Conservation (phyloP, 2,113 vertebrate genomes). For the Caretta caretta region DNA sequence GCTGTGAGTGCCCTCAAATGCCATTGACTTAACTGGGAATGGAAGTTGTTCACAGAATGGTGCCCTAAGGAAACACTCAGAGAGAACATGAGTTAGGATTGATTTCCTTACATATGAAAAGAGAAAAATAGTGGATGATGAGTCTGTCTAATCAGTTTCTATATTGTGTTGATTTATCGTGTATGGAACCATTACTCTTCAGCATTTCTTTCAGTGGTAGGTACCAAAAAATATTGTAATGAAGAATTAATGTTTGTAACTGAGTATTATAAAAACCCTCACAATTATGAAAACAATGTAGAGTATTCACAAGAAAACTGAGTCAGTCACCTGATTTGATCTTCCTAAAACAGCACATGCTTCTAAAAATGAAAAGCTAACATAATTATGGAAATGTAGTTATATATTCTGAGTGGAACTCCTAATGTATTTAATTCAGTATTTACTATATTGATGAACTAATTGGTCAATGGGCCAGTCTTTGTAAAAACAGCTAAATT, state of each 20-base stretch:
- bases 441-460: constrained; percentile 12
- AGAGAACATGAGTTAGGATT: background rate
- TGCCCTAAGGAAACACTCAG: background rate
- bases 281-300: background rate
- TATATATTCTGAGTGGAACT: background rate
- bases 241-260: background rate
- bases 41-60: background rate
- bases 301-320: background rate
- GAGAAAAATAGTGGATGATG: background rate
- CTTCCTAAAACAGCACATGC: background rate
- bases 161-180: background rate
- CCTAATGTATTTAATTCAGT: background rate
- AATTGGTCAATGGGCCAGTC: background rate
- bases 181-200: background rate
- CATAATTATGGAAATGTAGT: constrained; percentile 1
- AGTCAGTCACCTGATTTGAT: background rate
- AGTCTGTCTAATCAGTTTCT: background rate
- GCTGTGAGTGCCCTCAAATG: too few relatives aligned
- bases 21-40: too few relatives aligned
- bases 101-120: background rate
- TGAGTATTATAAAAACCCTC: constrained; percentile 3
- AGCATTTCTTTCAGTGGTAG: background rate
- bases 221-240: background rate
- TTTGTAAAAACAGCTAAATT: background rate
- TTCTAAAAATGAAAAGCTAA: background rate